Conservation (phyloP, 2,113 vertebrate genomes). For the Podilymbus podiceps region DNA sequence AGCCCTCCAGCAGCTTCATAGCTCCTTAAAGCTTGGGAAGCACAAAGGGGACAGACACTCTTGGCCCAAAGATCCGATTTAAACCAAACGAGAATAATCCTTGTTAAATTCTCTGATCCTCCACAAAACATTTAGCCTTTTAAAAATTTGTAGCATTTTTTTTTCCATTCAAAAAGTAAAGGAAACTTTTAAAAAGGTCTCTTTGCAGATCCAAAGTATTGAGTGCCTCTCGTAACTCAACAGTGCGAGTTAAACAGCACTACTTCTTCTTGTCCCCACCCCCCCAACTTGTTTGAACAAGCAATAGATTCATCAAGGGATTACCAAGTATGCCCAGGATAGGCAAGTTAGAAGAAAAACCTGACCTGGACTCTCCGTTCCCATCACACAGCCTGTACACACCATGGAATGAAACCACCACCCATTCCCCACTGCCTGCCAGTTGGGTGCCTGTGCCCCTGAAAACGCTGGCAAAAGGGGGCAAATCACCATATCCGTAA, state of each 20-base stretch:
- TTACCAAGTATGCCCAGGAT: slow-evolving; percentile 12
- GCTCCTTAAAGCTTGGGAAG: background rate
- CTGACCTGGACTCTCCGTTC: slow-evolving; percentile 37
- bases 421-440: background rate
- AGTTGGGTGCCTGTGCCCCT: background rate
- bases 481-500: background rate
- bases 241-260: background rate
- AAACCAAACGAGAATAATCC: background rate
- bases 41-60: background rate
- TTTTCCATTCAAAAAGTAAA: background rate
- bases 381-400: background rate
- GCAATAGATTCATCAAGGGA: slow-evolving; percentile 35
- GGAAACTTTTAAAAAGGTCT: background rate
- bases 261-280: background rate
- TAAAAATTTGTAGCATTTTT: background rate
- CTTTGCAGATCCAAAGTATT: background rate
- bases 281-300: slow-evolving; percentile 68
- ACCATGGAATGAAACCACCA: background rate
- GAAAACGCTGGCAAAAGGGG: background rate
- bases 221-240: background rate
- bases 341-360: slow-evolving; percentile 52
- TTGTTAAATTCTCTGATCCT: background rate
- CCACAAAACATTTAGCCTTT: background rate
- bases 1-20: background rate
- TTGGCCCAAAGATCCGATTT: rapidly evolving